These are phyloP conservation scores for Hemaris fuciformis DNA, from an alignment of 2,888 invertebrate genomes.

Conservation along the genomic window DNA sequence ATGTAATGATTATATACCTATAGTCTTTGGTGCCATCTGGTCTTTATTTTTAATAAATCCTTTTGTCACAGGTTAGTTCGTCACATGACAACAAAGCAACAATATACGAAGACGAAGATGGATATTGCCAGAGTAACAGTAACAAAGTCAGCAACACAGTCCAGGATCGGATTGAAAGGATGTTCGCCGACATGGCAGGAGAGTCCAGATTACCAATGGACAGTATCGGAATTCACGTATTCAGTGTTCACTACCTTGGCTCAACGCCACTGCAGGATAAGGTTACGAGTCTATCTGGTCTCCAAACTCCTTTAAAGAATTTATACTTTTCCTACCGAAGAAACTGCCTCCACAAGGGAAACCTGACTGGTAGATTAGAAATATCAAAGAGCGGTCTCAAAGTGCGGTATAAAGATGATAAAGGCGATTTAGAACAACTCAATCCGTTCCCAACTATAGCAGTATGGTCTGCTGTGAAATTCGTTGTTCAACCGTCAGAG, in stretches of 20 bases:
- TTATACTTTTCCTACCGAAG: constrained; percentile 85
- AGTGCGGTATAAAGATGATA: constrained; percentile 85
- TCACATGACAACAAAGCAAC: constrained; percentile 55
- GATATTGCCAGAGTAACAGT: constrained; percentile 65
- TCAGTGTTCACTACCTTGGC: constrained; percentile 91
- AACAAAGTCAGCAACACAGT: constrained; percentile 84
- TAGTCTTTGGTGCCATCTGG: too few species aligned
- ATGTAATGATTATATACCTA: too few species aligned
- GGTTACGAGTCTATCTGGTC: constrained; percentile 90
- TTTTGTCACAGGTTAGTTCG: constrained; percentile 56
- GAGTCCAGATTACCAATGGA: constrained; percentile 74
- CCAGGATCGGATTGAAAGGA: constrained; percentile 92
- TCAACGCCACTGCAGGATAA: constrained; percentile 89
- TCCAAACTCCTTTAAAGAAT: constrained; percentile 90
- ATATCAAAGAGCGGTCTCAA: constrained; percentile 87
- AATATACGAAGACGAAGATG: constrained; percentile 68
- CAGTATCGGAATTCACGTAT: constrained; percentile 81
- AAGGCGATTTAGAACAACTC: constrained; percentile 83
- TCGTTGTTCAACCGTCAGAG: constrained; percentile 85
- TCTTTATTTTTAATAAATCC: background rate
- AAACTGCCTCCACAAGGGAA: constrained; percentile 74
- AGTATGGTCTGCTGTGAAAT: constrained; percentile 95
- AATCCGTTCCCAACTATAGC: constrained; percentile 95
- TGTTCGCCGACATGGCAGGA: constrained; percentile 89
- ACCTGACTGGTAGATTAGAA: constrained; percentile 83